Evolutionary conservation across 2,797 vertebrate species (phyloP), one percentile per base, ranked within the genome.

Genomic region (Syngnathus rostellatus): DNA sequence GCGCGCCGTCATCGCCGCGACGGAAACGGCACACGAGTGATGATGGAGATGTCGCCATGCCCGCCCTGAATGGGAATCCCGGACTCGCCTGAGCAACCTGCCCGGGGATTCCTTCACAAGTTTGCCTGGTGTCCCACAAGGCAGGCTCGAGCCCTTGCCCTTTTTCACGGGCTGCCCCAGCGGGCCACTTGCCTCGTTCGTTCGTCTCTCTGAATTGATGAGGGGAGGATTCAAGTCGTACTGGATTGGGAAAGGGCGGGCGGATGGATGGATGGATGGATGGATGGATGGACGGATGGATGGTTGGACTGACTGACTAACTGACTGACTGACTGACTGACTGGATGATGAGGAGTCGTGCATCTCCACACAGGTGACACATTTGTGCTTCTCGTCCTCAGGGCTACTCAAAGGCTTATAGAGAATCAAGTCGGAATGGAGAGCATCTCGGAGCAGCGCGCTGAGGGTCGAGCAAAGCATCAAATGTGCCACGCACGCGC

Each of bases 351-450:
- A 77, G 70, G 46, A 40, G 62, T 81, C 84, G 80, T 90, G 88
- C 84, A 82, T 87, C 67, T 78, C 70, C 64, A 83, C 67, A 77
- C 85, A 51, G 62, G 61, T 74, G 86, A 74, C 86, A 89, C 86
- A 91, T 88, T 85, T 88, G 87, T 51, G 53, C 75, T 79, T 79
- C 77, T 16, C 60, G 7, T 82, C 82, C 83, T 83, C 83, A 82
- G 67, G 62, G 82, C 74, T 77, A 78, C 74, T 60, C 4, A 5
- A 23, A 41, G 6, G 14, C 6, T 2, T 40, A n/a, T 21, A 21
- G 8, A 40, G 17, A 40, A 40, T n/a, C n/a, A 40, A 45, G 11
- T 45, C 5, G 25, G 31, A 31, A 31, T 31, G 31, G 31, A 31
- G 31, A 31, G 31, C 31, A 73, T 72, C 72, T 69, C 69, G 68